Evolutionary conservation across 1,140 invertebrate species (phyloP).

Genomic region (Lerema accius): DNA sequence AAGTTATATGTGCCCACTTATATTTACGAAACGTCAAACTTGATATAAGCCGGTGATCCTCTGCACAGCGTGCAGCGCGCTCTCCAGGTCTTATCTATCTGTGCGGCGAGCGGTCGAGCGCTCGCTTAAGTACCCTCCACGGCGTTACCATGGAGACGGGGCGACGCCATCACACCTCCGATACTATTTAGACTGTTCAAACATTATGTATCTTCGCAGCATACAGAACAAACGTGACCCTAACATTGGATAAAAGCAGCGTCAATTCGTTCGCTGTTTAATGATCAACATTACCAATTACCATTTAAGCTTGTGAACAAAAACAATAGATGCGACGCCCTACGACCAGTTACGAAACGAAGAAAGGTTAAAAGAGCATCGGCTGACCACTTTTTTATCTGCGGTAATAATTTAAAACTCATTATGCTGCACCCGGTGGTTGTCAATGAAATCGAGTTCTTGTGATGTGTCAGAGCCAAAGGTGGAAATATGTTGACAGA

Average conservation of each 20-base stretch:
- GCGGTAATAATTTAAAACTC: conserved; percentile 80
- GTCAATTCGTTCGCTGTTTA: background rate
- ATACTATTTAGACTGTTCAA: conserved; percentile 21
- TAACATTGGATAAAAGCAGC: conserved; percentile 13
- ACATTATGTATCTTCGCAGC: conserved; percentile 10
- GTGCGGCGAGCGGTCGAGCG: conserved; percentile 48
- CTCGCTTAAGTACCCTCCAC: conserved; percentile 62
- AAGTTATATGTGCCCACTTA: conserved; percentile 60
- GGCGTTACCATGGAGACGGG: conserved; percentile 68
- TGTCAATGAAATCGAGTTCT: conserved; percentile 80
- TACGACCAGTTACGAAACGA: conserved; percentile 61
- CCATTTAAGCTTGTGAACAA: conserved; percentile 1
- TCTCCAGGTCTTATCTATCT: conserved; percentile 69
- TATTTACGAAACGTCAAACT: conserved; percentile 81
- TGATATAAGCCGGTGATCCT: conserved; percentile 68
- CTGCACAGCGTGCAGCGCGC: conserved; percentile 74
- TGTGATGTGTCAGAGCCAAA: conserved; percentile 76
- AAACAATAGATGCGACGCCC: conserved; percentile 15
- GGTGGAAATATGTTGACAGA: conserved; percentile 81
- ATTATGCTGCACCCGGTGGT: conserved; percentile 72
- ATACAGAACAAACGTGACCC: conserved; percentile 4
- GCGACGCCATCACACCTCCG: conserved; percentile 53
- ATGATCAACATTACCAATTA: conserved; percentile 2
- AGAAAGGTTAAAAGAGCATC: conserved; percentile 71
- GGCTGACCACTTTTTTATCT: conserved; percentile 73